phyloP scores from a whole-genome alignment of 2,113 vertebrate species.

The Chlorodrepanis virens region DNA sequence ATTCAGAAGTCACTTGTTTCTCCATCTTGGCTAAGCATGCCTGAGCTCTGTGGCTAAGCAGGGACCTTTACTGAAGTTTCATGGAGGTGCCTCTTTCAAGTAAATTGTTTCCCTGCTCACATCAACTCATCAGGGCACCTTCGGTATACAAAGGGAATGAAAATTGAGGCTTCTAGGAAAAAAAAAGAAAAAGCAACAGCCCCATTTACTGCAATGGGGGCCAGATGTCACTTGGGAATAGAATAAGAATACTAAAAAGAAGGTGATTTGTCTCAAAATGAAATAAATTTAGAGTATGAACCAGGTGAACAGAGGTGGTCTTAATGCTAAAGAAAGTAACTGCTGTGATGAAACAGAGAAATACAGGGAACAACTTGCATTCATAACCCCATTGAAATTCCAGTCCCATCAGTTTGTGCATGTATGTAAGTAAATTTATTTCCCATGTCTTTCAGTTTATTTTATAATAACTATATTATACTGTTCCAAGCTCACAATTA shows the following conservation, averaged over 20 bases:
- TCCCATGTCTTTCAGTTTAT: not conserved
- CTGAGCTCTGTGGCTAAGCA: not conserved
- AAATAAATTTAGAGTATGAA: not conserved
- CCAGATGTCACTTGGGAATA: not conserved
- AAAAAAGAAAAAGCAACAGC: not conserved
- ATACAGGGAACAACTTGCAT: not conserved
- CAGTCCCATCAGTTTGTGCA: not conserved
- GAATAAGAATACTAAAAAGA: not conserved
- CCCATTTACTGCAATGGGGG: not conserved
- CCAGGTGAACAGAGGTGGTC: not conserved
- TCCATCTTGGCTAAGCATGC: accelerated
- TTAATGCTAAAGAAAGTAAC: not conserved
- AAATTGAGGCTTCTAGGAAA: not conserved
- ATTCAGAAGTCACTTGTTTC: not conserved
- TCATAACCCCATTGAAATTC: not conserved
- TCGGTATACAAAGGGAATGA: not conserved
- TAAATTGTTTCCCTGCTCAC: not conserved
- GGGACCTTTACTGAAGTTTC: not conserved
- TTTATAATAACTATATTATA: not conserved
- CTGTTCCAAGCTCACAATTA: not conserved
- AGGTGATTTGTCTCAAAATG: not conserved
- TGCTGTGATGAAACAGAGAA: not conserved
- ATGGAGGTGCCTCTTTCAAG: accelerated
- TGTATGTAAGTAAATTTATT: not conserved
- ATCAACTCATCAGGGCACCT: not conserved